phyloP scores from a whole-genome alignment of 1,140 invertebrate species.

The Zaprionus kolodkinae region DNA sequence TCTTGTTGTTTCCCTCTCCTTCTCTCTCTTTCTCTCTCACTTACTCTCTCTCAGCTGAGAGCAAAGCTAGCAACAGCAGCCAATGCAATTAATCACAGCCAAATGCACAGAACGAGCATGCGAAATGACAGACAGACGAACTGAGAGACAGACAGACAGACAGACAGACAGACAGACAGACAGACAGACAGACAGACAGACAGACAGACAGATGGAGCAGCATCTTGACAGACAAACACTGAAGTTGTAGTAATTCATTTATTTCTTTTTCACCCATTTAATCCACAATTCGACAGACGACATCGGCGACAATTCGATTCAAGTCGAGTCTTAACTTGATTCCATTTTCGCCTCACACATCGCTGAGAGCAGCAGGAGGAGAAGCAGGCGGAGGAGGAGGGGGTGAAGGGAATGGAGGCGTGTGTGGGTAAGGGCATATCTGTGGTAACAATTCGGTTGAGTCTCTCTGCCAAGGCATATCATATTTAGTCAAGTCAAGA shows the following conservation, averaged over 20 bases:
- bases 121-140: conserved; percentile 70
- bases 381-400: conserved; percentile 20
- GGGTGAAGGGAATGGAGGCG: too few relatives aligned
- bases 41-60: conserved; percentile 1
- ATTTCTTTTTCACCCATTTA: conserved; percentile 57
- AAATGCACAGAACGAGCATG: conserved; percentile 79
- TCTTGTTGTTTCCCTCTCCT: conserved; percentile 25
- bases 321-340: conserved; percentile 22
- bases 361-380: conserved; percentile 21
- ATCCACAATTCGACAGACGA: conserved; percentile 69
- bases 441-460: conserved; percentile 79
- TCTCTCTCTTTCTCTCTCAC: background rate
- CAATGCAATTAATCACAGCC: conserved; percentile 82
- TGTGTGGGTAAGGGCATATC: conserved; percentile 37
- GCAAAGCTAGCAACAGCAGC: conserved; percentile 57
- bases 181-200: conserved; percentile 30
- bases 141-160: conserved; percentile 36
- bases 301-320: conserved; percentile 37
- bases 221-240: conserved; percentile 46
- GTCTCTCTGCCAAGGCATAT: conserved; percentile 71
- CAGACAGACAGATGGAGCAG: conserved; percentile 3
- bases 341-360: conserved; percentile 63
- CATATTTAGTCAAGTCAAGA: conserved; percentile 68
- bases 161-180: conserved; percentile 15
- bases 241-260: conserved; percentile 64